Base-by-base conservation (phyloP, 2,113 vertebrate species). In the Brevimyrus niger region DNA sequence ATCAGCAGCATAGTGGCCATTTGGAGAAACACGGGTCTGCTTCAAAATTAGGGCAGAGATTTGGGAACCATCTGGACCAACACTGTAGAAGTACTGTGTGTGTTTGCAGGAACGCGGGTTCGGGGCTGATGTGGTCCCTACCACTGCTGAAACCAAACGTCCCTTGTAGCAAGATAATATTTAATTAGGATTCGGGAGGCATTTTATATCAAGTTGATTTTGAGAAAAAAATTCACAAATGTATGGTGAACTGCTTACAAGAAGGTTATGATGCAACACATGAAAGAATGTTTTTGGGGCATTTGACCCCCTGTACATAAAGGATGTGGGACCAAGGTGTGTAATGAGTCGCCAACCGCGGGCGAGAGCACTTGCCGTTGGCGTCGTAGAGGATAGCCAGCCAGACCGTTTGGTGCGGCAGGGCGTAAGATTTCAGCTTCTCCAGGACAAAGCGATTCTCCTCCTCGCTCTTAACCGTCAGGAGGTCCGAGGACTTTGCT, bases 401-500 rank as follows among this genome's bases (percentile, higher is more conserved):
- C 98, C 98, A 99, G 89, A 98, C 90, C n/a, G 90, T 93, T 90
- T 96, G 96, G 86, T 96, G 95, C 73, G 94, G 95, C 90, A 96
- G 94, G 50, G 94, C 95, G 38, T 95, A 96, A 19, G 84, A 92
- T 90, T 92, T 94, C 58, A 98, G 91, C 93, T 98, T 96, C 92
- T 97, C 96, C 92, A 97, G 93, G 89, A 98, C 90, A 92, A 99
- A 99, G 2, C 93, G 94, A 87, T 96, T 98, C 94, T 99, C 98
- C 23, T 94, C 95, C 91, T 97, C 96, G 87, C 95, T 96, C 92
- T 96, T 94, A 89, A 99, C 96, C 87, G 96, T 97, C 89, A 99
- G 93, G 88, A 99, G 94, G 89, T 96, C 94, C 31, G 98, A 97
- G 38, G 95, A 94, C 92, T 96, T 96, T 47, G 91, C 96, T 96